Base-by-base conservation (phyloP, 1,140 invertebrate genomes). In the Caerostris extrusa region DNA sequence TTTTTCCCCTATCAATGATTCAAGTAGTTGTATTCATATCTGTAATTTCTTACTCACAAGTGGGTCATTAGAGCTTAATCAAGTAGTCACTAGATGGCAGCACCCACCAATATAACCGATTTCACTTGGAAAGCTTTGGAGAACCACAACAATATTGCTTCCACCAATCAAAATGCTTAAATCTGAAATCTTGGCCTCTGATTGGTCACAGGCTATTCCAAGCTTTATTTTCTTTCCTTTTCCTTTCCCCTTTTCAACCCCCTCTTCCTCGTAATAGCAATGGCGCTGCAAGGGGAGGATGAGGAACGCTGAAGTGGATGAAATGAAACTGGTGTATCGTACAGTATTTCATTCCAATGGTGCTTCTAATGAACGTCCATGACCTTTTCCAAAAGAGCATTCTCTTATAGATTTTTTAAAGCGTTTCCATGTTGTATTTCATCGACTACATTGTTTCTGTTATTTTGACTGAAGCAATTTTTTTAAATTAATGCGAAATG, bases 161-260 rank as follows among this genome's bases (percentile, higher is more conserved):
- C 58, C 34, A 55, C 90, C 90, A 92, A 92, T 92, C 58, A 85
- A 67, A 85, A 14, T 64, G 77, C 90, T 8, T 53, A 92, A 92
- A 92, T 85, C 90, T n/a, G 81, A 92, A 92, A 92, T 92, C 60
- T 92, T 19, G 90, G 17, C 81, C 56, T 85, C 60, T 92, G 90
- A 92, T 92, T 92, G 90, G 90, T 60, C 34, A 4, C 53, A 81
- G 69, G 12, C 81, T 55, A 14, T 92, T 85, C 58, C 88, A 10
- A 91, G 61, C 67, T 60, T 12, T 17, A 67, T 81, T 91, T 81
- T 60, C 14, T 81, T 60, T 50, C 82, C 57, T 17, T 55, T 58
- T 58, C 34, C 58, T 85, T 83, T 85, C 58, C 5, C 17, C 50
- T 34, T 7, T 50, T 3, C 69, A 57, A 8, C 57, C 53, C 82